Evolutionary conservation across 2,797 vertebrate species (phyloP), one percentile per base, ranked within the genome.

Genomic region (Sphenopsis melanotis): DNA sequence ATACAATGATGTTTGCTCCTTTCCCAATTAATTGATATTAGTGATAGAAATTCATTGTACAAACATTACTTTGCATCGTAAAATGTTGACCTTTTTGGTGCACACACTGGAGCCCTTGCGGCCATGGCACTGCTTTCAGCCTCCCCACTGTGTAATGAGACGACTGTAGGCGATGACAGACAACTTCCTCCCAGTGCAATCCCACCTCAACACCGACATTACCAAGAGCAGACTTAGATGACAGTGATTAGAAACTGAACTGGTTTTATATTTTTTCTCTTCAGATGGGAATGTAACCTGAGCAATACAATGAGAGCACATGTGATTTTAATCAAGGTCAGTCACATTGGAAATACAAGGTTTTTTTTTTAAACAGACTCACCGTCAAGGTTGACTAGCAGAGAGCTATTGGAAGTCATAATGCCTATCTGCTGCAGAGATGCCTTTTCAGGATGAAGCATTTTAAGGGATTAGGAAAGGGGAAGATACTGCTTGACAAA

Each of bases 181-280:
- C 70, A 84, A 22, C 77, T 94, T 94, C 91, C 94, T 90, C 46
- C 0, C 0, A 24, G 16, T 6, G 36, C 93, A 75, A 22, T 47
- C 69, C 50, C 86, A 70, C 66, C 89, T 89, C 91, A 93, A 26
- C 83, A 72, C 81, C 90, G 57, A 49, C 95, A 68, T 69, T 95
- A 96, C 92, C 50, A 89, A 96, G 57, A 92, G 71, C 91, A 95
- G 94, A 56, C 83, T 68, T 68, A 80, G 94, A 94, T 86, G 91
- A 86, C 79, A 85, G 60, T 42, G 78, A 94, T 39, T 92, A 80
- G 81, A 95, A 95, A 92, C 39, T 5, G 24, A 82, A 82, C 78
- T 39, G 39, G 57, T 44, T 83, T 85, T 79, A 49, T 53, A 78
- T 32, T 80, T 83, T 75, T 71, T 76, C 27, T 71, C 69, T 91